Evolutionary conservation across 2,888 invertebrate genomes (phyloP).

Genomic region (Cryptocephalus moraei): DNA sequence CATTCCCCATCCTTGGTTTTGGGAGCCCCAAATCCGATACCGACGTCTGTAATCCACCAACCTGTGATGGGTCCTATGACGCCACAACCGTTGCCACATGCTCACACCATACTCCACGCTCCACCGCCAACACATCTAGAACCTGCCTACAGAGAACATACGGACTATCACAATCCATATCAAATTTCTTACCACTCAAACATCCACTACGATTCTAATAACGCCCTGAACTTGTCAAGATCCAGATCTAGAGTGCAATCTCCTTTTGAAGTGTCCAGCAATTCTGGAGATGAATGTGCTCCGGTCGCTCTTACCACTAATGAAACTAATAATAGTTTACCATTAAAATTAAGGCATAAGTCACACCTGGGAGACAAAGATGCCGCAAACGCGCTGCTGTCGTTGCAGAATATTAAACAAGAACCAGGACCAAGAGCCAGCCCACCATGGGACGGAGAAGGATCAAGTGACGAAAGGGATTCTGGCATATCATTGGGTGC

Average conservation of each 20-base stretch:
- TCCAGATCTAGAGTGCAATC: conserved; percentile 49
- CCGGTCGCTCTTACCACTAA: conserved; percentile 35
- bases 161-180: conserved; percentile 36
- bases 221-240: conserved; percentile 63
- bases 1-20: conserved; percentile 42
- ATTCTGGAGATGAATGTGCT: conserved; percentile 51
- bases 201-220: conserved; percentile 44
- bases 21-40: conserved; percentile 45
- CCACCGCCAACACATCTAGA: conserved; percentile 36
- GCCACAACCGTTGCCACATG: conserved; percentile 45
- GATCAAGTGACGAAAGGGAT: conserved; percentile 82
- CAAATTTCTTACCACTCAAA: conserved; percentile 37
- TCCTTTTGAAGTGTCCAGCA: conserved; percentile 73
- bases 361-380: conserved; percentile 84
- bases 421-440: conserved; percentile 72
- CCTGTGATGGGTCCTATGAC: conserved; percentile 39
- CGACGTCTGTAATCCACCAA: conserved; percentile 52
- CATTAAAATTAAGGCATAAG: conserved; percentile 85
- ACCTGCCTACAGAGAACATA: conserved; percentile 38
- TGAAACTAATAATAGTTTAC: conserved; percentile 69
- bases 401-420: conserved; percentile 76
- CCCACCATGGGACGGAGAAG: conserved; percentile 80
- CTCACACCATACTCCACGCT: conserved; percentile 33
- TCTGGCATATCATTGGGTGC: conserved; percentile 79
- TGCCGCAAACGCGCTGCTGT: conserved; percentile 70